Evolutionary conservation across 2,113 vertebrate genomes (phyloP).

Genomic region (Odobenus rosmarus): DNA sequence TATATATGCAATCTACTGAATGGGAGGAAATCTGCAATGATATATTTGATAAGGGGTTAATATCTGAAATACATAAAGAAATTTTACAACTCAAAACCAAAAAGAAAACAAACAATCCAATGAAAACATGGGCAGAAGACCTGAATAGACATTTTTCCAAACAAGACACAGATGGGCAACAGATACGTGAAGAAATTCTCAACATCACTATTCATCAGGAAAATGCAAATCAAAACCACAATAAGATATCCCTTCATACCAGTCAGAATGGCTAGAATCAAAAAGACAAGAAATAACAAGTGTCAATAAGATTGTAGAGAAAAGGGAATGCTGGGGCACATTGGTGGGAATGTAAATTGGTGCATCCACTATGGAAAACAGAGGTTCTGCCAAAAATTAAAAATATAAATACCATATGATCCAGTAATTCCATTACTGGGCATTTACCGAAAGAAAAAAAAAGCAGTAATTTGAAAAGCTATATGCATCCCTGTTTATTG

Average conservation of each 20-base stretch:
- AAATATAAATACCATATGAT: neutral
- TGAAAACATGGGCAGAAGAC: neutral
- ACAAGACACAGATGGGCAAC: neutral
- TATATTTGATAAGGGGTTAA: neutral
- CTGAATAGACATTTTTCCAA: neutral
- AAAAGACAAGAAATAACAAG: neutral
- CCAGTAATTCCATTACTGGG: neutral
- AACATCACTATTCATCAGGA: neutral
- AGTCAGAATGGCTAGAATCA: neutral
- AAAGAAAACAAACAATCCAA: neutral
- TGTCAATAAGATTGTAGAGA: neutral
- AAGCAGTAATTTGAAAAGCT: neutral
- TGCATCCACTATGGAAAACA: neutral
- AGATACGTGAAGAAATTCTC: neutral
- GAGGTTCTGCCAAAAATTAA: neutral
- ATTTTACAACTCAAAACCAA: neutral
- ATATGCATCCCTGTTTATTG: neutral
- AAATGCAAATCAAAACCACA: neutral
- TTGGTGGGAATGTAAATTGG: neutral
- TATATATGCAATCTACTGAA: neutral
- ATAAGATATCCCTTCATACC: neutral
- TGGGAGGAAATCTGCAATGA: neutral
- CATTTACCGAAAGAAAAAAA: neutral
- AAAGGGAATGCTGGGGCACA: neutral
- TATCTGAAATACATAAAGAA: neutral